Conservation (phyloP, 2,797 vertebrate species). For the Crax fasciolata region DNA sequence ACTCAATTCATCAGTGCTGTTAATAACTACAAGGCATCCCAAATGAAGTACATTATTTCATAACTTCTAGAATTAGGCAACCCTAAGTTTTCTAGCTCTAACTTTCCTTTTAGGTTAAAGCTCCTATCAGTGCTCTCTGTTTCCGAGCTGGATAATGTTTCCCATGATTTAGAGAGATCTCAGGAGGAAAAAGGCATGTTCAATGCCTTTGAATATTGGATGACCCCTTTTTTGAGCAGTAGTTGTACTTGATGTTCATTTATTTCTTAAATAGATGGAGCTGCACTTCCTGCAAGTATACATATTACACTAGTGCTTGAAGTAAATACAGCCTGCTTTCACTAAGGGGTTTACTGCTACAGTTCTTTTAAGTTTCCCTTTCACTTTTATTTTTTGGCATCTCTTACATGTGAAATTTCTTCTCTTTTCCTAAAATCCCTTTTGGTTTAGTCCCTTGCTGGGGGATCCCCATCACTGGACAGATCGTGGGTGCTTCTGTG, state of each 20-base stretch:
- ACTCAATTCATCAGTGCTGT: neutral
- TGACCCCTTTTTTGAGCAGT: neutral
- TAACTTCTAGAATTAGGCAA: conserved; percentile 32
- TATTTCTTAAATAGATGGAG: neutral
- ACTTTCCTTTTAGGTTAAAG: neutral
- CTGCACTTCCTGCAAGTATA: neutral
- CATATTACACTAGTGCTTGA: neutral
- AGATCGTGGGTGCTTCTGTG: neutral
- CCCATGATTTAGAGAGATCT: neutral
- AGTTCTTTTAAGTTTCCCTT: neutral
- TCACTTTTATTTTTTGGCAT: neutral
- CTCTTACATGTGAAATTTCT: neutral
- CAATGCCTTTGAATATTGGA: neutral
- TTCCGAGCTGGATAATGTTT: neutral
- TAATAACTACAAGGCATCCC: neutral
- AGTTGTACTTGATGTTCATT: neutral
- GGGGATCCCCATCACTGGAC: neutral
- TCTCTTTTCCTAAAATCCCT: neutral
- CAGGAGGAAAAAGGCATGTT: neutral
- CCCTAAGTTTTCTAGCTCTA: neutral
- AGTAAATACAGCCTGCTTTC: neutral
- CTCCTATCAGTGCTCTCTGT: neutral
- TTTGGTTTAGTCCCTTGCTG: neutral
- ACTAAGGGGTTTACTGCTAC: neutral
- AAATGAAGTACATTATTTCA: neutral